phyloP scores from a whole-genome alignment of 2,797 vertebrate genomes.

The Trachurus trachurus region DNA sequence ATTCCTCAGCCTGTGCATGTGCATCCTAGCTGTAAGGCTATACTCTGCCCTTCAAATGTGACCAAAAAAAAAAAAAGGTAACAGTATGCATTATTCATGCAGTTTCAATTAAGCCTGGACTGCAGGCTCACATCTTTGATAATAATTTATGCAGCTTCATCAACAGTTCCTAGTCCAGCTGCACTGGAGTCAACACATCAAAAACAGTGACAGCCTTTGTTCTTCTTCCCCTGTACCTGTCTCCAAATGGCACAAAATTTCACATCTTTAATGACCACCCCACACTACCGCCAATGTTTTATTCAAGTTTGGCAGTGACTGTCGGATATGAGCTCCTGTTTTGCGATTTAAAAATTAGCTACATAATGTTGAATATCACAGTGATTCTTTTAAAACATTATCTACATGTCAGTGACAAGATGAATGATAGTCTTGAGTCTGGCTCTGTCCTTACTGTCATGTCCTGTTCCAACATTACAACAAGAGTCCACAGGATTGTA shows the following conservation, averaged over 20 bases:
- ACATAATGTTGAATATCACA: neutral
- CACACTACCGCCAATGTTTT: neutral
- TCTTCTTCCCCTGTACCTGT: slow-evolving; percentile 48
- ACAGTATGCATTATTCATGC: slow-evolving; percentile 79
- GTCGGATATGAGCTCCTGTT: neutral
- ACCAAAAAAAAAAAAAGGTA: slow-evolving; percentile 46
- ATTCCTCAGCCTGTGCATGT: slow-evolving; percentile 46
- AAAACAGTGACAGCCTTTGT: slow-evolving; percentile 68
- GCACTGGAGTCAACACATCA: slow-evolving; percentile 72
- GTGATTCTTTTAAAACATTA: neutral
- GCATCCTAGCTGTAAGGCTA: slow-evolving; percentile 47
- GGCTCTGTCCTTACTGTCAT: neutral
- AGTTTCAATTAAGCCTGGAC: slow-evolving; percentile 75
- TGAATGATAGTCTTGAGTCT: neutral
- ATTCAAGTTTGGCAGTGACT: neutral
- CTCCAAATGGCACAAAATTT: slow-evolving; percentile 42
- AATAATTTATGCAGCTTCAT: slow-evolving; percentile 76
- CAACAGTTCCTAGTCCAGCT: slow-evolving; percentile 69
- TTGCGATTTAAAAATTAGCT: neutral
- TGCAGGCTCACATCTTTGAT: slow-evolving; percentile 71
- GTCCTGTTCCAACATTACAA: neutral
- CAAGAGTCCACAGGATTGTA: neutral
- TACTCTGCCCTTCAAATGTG: slow-evolving; percentile 65
- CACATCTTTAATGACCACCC: slow-evolving; percentile 11
- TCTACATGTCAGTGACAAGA: neutral